Percentiles rank a stretch among this genome's conserved stretches.
phyloP scores from a whole-genome alignment of 2,888 invertebrate species.

The Calliopum simillimum region DNA sequence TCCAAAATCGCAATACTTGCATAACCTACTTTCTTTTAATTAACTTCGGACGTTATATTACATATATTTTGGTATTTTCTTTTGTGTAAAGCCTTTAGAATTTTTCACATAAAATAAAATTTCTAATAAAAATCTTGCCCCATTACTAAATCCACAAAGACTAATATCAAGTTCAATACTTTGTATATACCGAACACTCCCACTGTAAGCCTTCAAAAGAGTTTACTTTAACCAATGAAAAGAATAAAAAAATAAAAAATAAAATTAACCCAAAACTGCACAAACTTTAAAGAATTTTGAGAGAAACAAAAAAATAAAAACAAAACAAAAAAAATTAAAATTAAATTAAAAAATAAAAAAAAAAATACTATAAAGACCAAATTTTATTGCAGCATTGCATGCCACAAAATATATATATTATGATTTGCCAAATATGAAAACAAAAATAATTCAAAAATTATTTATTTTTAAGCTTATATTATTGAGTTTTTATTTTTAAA shows the following conservation, averaged over 20 bases:
- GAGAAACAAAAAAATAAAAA: conserved; percentile 18
- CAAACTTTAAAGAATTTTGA: background rate
- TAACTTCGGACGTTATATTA: no score
- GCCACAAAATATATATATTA: conserved; percentile 7
- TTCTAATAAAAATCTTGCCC: no score
- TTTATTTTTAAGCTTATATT: background rate
- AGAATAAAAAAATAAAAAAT: background rate
- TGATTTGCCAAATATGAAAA: conserved; percentile 14
- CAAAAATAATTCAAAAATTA: background rate
- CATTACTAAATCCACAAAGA: no score
- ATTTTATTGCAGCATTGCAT: conserved; percentile 6
- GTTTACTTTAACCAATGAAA: background rate
- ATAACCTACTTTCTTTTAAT: no score
- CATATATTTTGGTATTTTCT: no score
- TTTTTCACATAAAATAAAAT: no score
- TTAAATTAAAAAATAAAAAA: conserved; percentile 22
- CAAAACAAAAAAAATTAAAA: conserved; percentile 23
- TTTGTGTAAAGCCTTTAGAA: no score
- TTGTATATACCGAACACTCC: no score
- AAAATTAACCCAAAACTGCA: background rate
- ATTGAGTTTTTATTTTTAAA: conserved; percentile 10
- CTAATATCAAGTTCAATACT: no score
- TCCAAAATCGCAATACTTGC: no score
- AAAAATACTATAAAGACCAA: conserved; percentile 18
- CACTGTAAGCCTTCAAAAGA: no score